Percentiles rank a stretch among this genome's conserved stretches.
Evolutionary conservation across 2,888 invertebrate genomes (phyloP).

Genomic region (Acheta domesticus): DNA sequence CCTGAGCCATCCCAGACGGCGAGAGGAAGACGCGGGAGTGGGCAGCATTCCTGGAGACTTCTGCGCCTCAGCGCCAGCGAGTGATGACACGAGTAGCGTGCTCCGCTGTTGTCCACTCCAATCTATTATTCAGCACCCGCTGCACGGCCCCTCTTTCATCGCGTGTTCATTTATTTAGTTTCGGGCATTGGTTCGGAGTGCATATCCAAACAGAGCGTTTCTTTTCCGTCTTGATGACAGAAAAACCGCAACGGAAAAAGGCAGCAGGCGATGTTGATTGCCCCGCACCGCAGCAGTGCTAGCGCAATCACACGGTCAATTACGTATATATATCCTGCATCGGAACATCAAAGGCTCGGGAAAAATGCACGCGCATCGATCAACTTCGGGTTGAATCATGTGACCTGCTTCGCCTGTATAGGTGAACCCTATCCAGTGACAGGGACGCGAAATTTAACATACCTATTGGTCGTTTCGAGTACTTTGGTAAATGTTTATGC

Average conservation of each 20-base stretch:
- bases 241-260: conserved; percentile 18
- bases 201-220: background rate
- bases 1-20: too few relatives aligned
- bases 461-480: too few relatives aligned
- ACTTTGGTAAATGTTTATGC: too few relatives aligned
- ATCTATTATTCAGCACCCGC: background rate
- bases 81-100: background rate
- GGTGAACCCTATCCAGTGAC: background rate
- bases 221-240: conserved; percentile 18
- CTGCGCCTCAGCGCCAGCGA: background rate
- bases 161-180: background rate
- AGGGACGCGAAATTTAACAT: too few relatives aligned
- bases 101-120: background rate
- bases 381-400: background rate
- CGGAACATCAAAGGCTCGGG: background rate
- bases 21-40: too few relatives aligned
- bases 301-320: background rate
- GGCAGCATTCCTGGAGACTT: background rate
- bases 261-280: background rate
- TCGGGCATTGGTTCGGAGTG: background rate
- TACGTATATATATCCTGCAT: conserved; percentile 2
- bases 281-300: background rate
- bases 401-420: background rate
- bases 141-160: background rate
- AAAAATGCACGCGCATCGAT: conserved; percentile 10